phyloP scores from a whole-genome alignment of 2,113 vertebrate species.

The Perca flavescens region DNA sequence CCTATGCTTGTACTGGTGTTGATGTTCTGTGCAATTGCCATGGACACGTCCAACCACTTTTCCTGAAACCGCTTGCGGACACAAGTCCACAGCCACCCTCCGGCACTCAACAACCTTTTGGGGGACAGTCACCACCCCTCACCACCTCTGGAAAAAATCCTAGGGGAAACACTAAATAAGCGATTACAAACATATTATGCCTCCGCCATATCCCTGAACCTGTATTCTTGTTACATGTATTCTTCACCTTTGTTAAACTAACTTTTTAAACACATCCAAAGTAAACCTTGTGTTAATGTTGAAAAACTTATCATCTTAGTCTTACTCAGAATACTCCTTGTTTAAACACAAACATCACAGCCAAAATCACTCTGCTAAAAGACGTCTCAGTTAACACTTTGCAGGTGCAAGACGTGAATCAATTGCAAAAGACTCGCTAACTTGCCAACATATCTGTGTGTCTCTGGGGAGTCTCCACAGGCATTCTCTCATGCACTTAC shows the following conservation, averaged over 20 bases:
- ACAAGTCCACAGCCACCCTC: too few species aligned
- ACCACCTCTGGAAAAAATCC: too few species aligned
- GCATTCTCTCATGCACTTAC: conserved; percentile 17
- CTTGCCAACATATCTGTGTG: conserved; percentile 44
- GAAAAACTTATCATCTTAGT: not conserved
- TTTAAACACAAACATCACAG: conserved; percentile 18
- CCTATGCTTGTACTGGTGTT: too few species aligned
- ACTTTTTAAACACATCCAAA: not conserved
- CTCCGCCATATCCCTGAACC: not conserved
- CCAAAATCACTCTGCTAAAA: conserved; percentile 37
- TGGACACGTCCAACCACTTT: too few species aligned
- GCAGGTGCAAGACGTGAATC: conserved; percentile 54
- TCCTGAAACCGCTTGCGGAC: too few species aligned
- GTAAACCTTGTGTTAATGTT: not conserved
- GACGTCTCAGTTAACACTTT: conserved; percentile 23
- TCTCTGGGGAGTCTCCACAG: conserved; percentile 42
- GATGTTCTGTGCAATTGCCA: too few species aligned
- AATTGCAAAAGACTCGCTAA: conserved; percentile 34
- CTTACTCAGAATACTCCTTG: not conserved
- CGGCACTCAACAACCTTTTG: too few species aligned
- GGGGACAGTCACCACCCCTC: too few species aligned
- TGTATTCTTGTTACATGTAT: not conserved
- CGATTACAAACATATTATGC: conserved; percentile 49
- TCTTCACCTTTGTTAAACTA: not conserved
- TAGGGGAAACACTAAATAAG: not conserved